phyloP scores from a whole-genome alignment of 2,797 vertebrate species.

The Halcyon leucocephala region DNA sequence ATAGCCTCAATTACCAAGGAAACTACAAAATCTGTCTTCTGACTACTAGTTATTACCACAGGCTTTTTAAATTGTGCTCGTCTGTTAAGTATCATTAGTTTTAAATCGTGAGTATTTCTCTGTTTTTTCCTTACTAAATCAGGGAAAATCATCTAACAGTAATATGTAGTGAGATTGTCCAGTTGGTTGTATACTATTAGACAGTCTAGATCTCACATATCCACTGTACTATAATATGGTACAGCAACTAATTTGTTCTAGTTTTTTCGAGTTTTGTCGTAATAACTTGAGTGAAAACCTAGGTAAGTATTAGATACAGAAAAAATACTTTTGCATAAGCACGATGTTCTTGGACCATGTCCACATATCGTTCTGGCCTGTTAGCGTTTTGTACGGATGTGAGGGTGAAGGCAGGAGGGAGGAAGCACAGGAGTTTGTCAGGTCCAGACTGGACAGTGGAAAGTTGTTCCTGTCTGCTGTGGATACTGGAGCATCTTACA shows the following conservation, averaged over 20 bases:
- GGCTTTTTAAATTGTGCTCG: background rate
- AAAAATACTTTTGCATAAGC: background rate
- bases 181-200: background rate
- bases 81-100: background rate
- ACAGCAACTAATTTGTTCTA: background rate
- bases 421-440: background rate
- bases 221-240: background rate
- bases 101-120: background rate
- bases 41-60: background rate
- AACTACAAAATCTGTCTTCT: background rate
- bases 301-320: background rate
- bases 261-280: background rate
- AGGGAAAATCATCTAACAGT: background rate
- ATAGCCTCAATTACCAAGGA: background rate
- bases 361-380: background rate
- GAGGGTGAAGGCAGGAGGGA: background rate
- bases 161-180: background rate
- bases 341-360: rapidly evolving
- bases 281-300: background rate
- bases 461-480: background rate
- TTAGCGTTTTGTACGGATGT: background rate
- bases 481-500: background rate
- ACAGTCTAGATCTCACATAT: background rate
- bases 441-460: background rate
- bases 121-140: background rate